These are phyloP conservation scores for Campylomormyrus tamandua DNA, from an alignment of 2,113 vertebrate genomes.

Conservation along the genomic window DNA sequence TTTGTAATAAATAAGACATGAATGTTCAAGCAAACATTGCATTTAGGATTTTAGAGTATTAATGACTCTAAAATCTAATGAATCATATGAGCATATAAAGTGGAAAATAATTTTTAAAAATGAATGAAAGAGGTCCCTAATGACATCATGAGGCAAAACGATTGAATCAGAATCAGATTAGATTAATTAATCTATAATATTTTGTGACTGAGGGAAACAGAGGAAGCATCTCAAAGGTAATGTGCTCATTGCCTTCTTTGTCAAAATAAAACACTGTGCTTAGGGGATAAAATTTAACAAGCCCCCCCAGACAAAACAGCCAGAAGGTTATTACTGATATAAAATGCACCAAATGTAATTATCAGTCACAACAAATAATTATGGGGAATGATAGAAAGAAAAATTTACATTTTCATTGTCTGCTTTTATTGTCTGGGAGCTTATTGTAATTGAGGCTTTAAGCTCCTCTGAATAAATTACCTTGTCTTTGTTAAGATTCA, in stretches of 20 bases:
- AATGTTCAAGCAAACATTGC: slow-evolving; percentile 42
- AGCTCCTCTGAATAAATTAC: slow-evolving; percentile 60
- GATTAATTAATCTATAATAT: slow-evolving; percentile 99
- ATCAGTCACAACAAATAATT: slow-evolving; percentile 99
- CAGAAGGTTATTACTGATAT: slow-evolving; percentile 99
- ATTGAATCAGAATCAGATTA: slow-evolving; percentile 98
- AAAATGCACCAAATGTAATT: slow-evolving; percentile 89
- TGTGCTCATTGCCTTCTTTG: slow-evolving; percentile 80
- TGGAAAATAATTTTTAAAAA: slow-evolving; percentile 72
- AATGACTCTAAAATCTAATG: slow-evolving; percentile 25
- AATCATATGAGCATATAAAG: slow-evolving; percentile 69
- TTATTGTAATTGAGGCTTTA: slow-evolving; percentile 63
- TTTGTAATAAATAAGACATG: slow-evolving; percentile 55
- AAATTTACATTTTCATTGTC: slow-evolving; percentile 98
- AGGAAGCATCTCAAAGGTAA: slow-evolving; percentile 88
- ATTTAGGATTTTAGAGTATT: slow-evolving; percentile 5
- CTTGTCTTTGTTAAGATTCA: slow-evolving; percentile 40
- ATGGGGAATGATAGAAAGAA: slow-evolving; percentile 86
- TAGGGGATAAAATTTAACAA: slow-evolving; percentile 79
- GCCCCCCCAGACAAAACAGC: slow-evolving; percentile 88
- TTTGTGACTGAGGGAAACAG: slow-evolving; percentile 83
- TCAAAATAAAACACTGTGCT: slow-evolving; percentile 83
- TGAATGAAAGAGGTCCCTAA: slow-evolving; percentile 54
- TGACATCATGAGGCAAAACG: slow-evolving; percentile 78
- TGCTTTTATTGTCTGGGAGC: slow-evolving; percentile 60